These are phyloP conservation scores for Chamaea fasciata DNA, from an alignment of 2,113 vertebrate genomes.

Conservation along the genomic window DNA sequence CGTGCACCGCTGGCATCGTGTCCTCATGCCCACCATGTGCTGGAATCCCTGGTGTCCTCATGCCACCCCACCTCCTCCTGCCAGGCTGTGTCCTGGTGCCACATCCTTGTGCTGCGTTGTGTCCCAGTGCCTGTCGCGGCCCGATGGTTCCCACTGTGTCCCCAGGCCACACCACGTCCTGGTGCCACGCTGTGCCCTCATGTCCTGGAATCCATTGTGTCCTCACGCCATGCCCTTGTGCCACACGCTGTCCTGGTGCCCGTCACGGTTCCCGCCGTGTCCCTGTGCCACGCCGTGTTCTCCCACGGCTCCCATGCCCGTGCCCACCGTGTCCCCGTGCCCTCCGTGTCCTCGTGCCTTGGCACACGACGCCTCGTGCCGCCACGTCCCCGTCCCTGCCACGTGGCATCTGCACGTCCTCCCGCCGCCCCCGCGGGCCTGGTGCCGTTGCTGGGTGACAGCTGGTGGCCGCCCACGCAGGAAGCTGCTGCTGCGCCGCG, in stretches of 20 bases:
- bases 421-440: not conserved
- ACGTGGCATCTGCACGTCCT: not conserved
- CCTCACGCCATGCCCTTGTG: rapidly evolving
- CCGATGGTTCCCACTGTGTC: not conserved
- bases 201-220: rapidly evolving
- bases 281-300: not conserved
- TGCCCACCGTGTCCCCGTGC: rapidly evolving
- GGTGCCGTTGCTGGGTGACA: constrained; percentile 28
- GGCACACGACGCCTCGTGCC: not conserved
- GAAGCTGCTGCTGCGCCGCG: not conserved
- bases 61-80: rapidly evolving
- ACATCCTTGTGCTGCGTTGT: not conserved
- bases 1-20: rapidly evolving
- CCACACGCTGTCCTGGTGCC: rapidly evolving
- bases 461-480: not conserved
- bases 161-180: rapidly evolving
- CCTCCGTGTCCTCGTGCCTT: not conserved
- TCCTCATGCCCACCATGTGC: rapidly evolving
- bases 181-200: rapidly evolving
- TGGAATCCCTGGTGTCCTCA: rapidly evolving
- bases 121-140: too few species aligned
- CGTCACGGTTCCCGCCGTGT: rapidly evolving
- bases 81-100: not conserved
- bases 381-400: not conserved
- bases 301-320: rapidly evolving